Percentiles rank a stretch among this genome's conserved stretches.
Conservation (phyloP, 1,140 invertebrate species). For the Heterodera schachtii region DNA sequence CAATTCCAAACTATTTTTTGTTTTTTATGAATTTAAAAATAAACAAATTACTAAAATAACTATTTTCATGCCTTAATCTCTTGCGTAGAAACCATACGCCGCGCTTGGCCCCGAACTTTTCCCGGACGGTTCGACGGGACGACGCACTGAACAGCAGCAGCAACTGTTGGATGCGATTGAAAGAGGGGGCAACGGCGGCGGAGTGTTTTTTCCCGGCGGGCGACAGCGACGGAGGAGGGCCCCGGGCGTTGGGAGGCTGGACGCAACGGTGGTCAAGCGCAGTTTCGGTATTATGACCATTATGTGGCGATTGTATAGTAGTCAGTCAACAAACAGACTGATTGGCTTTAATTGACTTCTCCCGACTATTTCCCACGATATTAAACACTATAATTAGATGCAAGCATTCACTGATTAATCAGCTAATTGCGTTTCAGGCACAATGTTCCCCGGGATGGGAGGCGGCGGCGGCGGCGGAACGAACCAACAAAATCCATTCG, state of each 20-base stretch:
- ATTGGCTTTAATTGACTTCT: too few species aligned
- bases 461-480: too few species aligned
- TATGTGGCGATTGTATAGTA: too few species aligned
- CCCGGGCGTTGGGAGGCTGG: neutral
- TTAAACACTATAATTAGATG: too few species aligned
- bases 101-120: conserved; percentile 16
- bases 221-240: neutral
- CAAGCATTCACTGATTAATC: neutral
- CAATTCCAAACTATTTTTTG: too few species aligned
- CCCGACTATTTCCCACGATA: too few species aligned
- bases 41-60: too few species aligned
- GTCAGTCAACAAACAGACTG: too few species aligned
- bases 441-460: neutral
- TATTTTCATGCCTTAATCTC: too few species aligned
- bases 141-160: neutral
- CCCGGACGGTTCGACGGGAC: conserved; percentile 17
- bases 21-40: neutral
- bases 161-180: neutral
- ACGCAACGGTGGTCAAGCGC: neutral
- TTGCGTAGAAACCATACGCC: neutral
- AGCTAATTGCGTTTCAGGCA: neutral
- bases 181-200: neutral
- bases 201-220: neutral
- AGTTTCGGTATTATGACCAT: too few species aligned
- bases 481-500: neutral